A percentile compares a stretch with the other conserved stretches of the same genome.
phyloP scores from a whole-genome alignment of 2,888 invertebrate species.

The Colletes collaris region DNA sequence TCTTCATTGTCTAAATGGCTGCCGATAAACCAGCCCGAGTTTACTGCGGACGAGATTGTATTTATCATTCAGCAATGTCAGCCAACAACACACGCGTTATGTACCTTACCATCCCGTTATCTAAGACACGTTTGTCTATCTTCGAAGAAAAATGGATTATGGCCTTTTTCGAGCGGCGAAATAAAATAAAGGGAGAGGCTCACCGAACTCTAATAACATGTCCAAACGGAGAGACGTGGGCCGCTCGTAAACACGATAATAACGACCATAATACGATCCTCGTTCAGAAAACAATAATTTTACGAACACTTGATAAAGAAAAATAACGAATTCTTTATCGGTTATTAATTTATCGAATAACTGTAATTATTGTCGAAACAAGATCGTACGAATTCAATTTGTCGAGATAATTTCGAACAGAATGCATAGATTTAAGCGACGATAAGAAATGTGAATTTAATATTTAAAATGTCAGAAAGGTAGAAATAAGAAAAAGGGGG shows the following conservation, averaged over 20 bases:
- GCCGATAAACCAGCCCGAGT: constrained; percentile 79
- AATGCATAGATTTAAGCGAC: constrained; percentile 12
- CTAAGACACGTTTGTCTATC: constrained; percentile 71
- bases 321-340: too few species aligned
- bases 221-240: not conserved
- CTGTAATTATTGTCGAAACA: not conserved
- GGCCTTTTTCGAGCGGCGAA: constrained; percentile 46
- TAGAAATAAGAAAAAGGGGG: too few species aligned
- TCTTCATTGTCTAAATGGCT: constrained; percentile 81
- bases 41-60: constrained; percentile 79
- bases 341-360: not conserved
- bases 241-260: not conserved
- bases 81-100: constrained; percentile 62
- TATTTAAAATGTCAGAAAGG: too few species aligned
- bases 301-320: not conserved
- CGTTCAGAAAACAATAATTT: not conserved
- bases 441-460: too few species aligned
- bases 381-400: constrained; percentile 1
- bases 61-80: constrained; percentile 77
- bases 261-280: not conserved
- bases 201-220: constrained; percentile 28
- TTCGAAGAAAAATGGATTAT: constrained; percentile 66
- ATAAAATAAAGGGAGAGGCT: constrained; percentile 21
- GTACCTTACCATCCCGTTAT: constrained; percentile 66
- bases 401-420: constrained; percentile 4